Conservation (phyloP, 2,113 vertebrate species). For the Hyla sarda region DNA sequence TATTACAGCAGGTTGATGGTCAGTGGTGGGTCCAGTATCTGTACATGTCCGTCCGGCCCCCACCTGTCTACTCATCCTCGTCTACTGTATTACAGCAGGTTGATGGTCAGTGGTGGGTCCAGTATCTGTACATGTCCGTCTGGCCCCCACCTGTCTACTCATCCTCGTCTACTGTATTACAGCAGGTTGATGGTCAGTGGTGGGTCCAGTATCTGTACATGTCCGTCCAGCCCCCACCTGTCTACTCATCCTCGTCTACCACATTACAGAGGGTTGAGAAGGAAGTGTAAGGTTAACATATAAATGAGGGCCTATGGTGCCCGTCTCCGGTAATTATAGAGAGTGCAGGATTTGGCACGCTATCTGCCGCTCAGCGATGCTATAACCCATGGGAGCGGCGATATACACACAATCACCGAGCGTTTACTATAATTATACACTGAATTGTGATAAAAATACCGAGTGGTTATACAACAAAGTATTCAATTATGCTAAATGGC, state of each 20-base stretch:
- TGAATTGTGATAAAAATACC: conserved; percentile 22
- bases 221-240: not conserved
- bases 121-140: no score
- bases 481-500: not conserved
- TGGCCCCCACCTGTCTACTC: no score
- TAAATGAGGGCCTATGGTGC: not conserved
- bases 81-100: no score
- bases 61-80: no score
- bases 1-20: no score
- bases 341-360: conserved; percentile 7
- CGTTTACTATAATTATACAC: conserved; percentile 34
- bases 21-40: no score
- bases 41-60: no score
- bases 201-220: not conserved
- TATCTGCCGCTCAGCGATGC: not conserved
- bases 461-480: not conserved
- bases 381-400: not conserved
- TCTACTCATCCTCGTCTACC: not conserved
- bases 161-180: no score
- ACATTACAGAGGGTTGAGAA: conserved; percentile 8
- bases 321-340: conserved; percentile 17
- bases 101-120: no score
- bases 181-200: not conserved
- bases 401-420: conserved; percentile 23
- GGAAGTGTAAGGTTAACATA: conserved; percentile 9